These are phyloP conservation scores for Nothoprocta perdicaria DNA, from an alignment of 2,113 vertebrate species.

Conservation along the genomic window DNA sequence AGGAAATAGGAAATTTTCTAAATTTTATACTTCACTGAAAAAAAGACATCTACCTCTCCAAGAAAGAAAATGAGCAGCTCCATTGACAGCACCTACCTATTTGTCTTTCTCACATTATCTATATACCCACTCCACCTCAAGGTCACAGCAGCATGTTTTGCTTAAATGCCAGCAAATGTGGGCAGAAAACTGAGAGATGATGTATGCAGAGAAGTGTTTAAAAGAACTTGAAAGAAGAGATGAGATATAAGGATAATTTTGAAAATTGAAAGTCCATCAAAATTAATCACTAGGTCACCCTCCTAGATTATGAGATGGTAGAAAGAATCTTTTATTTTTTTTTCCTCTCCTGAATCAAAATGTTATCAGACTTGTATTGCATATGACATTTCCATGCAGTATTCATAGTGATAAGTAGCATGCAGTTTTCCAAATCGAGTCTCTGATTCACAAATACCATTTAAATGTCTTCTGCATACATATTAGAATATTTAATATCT, in stretches of 20 bases:
- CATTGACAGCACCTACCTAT: background rate
- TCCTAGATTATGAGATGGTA: background rate
- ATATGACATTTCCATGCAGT: background rate
- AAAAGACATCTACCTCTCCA: background rate
- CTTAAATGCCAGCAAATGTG: background rate
- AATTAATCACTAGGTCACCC: background rate
- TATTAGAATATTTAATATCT: conserved; percentile 15
- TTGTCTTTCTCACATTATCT: background rate
- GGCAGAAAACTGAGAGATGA: background rate
- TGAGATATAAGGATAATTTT: background rate
- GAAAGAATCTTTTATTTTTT: background rate
- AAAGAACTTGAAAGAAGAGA: background rate
- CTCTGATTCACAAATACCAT: conserved; percentile 24
- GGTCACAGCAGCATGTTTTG: background rate
- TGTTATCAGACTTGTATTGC: background rate
- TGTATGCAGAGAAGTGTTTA: background rate
- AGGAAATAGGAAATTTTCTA: background rate
- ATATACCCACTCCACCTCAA: background rate
- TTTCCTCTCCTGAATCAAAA: background rate
- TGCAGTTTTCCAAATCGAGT: conserved; percentile 3
- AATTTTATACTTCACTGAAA: background rate
- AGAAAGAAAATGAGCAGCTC: background rate
- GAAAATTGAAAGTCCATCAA: background rate
- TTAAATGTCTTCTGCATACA: conserved; percentile 13
- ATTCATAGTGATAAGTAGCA: background rate